phyloP scores from a whole-genome alignment of 2,113 vertebrate genomes.

The Heterochromis multidens region DNA sequence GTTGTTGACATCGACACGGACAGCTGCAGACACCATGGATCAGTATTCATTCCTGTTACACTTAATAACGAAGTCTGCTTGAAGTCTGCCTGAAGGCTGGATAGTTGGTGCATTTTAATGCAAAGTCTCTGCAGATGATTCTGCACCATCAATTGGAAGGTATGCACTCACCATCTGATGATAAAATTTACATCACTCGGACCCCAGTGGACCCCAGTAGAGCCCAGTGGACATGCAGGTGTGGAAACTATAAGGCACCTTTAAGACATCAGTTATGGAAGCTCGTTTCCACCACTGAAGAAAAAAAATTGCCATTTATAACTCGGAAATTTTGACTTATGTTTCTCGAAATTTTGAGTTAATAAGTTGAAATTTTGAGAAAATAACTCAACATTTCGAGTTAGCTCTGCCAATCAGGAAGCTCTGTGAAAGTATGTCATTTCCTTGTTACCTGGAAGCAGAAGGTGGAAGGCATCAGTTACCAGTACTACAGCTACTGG shows the following conservation, averaged over 20 bases:
- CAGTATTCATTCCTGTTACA: not conserved
- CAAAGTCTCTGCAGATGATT: not conserved
- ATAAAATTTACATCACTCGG: accelerated
- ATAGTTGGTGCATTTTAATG: not conserved
- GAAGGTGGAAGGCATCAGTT: too few species aligned
- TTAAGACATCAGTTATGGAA: too few species aligned
- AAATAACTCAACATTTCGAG: too few species aligned
- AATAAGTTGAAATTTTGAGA: too few species aligned
- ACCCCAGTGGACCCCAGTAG: not conserved
- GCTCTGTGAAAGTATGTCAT: too few species aligned
- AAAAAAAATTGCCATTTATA: too few species aligned
- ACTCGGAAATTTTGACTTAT: too few species aligned
- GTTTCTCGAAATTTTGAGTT: too few species aligned
- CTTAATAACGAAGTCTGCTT: not conserved
- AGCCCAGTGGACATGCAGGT: accelerated
- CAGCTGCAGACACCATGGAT: not conserved
- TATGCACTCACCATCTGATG: not conserved
- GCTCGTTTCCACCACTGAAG: too few species aligned
- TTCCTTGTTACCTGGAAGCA: too few species aligned
- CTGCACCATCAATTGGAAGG: not conserved
- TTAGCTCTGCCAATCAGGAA: too few species aligned
- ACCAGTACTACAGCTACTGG: too few species aligned
- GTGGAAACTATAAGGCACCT: not conserved
- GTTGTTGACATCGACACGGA: not conserved
- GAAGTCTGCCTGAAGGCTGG: not conserved